Evolutionary conservation across 2,797 vertebrate genomes (phyloP).

Genomic region (Luscinia megarhynchos): DNA sequence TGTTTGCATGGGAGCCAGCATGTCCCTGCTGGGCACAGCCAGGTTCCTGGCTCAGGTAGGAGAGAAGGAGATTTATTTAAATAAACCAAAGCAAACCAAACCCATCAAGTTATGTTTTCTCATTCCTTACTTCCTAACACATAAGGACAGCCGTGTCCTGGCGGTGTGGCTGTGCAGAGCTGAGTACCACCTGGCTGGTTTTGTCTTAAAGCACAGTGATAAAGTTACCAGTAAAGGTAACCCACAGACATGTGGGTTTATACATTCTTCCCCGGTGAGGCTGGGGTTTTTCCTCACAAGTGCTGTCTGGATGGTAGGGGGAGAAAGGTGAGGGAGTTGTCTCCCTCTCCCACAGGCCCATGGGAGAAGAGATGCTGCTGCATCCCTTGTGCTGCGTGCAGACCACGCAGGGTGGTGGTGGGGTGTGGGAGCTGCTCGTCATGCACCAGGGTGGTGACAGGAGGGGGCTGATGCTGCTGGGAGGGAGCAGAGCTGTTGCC

Average conservation of each 20-base stretch:
- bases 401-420: fast-evolving
- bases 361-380: background rate
- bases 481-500: background rate
- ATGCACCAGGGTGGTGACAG: background rate
- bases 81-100: background rate
- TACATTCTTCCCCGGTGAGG: slow-evolving; percentile 56
- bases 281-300: background rate
- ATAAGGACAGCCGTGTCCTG: background rate
- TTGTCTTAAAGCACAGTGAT: slow-evolving; percentile 69
- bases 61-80: background rate
- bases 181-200: slow-evolving; percentile 44
- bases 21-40: background rate
- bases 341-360: background rate
- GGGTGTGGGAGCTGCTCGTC: fast-evolving
- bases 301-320: background rate
- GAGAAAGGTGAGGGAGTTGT: background rate
- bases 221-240: slow-evolving; percentile 55
- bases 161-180: background rate
- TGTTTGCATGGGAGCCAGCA: background rate
- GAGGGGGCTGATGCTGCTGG: background rate
- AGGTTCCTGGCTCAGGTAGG: background rate
- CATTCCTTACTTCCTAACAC: background rate
- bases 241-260: slow-evolving; percentile 6
- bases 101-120: background rate
- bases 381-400: background rate